Evolutionary conservation across 2,797 vertebrate species (phyloP), one percentile per base, ranked within the genome.

Genomic region (Xiphophorus birchmanni): DNA sequence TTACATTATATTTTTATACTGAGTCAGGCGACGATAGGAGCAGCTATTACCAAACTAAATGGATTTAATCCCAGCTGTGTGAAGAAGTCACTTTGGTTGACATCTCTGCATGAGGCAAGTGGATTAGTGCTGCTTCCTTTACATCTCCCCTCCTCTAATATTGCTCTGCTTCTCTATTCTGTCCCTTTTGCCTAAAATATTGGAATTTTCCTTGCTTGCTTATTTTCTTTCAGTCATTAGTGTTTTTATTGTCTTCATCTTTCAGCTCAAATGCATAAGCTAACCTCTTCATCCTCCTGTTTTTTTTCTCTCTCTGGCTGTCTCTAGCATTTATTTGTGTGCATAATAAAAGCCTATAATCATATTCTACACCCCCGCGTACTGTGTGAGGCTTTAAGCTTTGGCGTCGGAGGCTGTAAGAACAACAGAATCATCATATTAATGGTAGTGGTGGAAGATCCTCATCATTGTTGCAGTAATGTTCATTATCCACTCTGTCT

Each of bases 371-470:
- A 90, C 92, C 79, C 92, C 92, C 89, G 89, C 92, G 83, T 81
- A 86, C 83, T 82, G 81, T 89, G 82, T 74, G 63, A 88, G 83
- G 89, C 83, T 90, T 90, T 90, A 88, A 89, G 93, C 93, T 93
- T 92, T 92, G 89, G 90, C 65, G 81, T 91, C 91, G 92, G 76
- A 52, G 40, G 69, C 78, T 54, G 74, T 29, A 82, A 88, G 91
- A 94, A 93, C 91, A 93, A 92, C 91, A 91, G 90, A 92, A 93
- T 92, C 88, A 89, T 88, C 86, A 84, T 91, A 91, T 93, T 94
- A 93, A 93, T 89, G 86, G 81, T 81, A 75, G 86, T 75, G 87
- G 84, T 4, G 63, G 82, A 81, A 83, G 89, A 90, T 90, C 85
- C 80, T 90, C 87, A 86, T 85, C 82, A 80, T 83, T 82, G 87